A percentile compares a stretch with the other conserved stretches of the same genome.
phyloP scores from a whole-genome alignment of 2,888 invertebrate genomes.

The Hypercompe scribonia region DNA sequence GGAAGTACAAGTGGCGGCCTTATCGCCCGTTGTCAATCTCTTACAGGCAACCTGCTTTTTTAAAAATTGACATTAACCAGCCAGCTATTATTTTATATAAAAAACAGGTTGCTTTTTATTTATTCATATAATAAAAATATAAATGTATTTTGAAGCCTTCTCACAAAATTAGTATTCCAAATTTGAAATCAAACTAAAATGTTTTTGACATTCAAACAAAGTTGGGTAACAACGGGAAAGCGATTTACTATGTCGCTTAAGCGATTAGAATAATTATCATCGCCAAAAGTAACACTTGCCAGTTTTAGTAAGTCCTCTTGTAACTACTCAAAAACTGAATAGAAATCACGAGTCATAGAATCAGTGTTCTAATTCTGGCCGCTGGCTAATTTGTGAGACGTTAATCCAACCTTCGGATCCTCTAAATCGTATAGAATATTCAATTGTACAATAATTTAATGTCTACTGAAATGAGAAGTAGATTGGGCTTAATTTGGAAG shows the following conservation, averaged over 20 bases:
- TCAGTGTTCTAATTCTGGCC: slow-evolving; percentile 19
- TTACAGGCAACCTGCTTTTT: too few species aligned
- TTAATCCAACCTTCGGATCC: slow-evolving; percentile 21
- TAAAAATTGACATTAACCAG: too few species aligned
- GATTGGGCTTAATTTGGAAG: slow-evolving; percentile 21
- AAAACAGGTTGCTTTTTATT: too few species aligned
- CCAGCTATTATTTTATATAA: too few species aligned
- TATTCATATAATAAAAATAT: background rate
- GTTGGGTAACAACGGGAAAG: background rate
- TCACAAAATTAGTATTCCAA: background rate
- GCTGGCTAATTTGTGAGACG: slow-evolving; percentile 33
- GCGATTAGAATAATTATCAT: slow-evolving; percentile 14
- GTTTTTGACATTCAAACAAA: slow-evolving; percentile 6
- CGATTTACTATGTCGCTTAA: slow-evolving; percentile 7
- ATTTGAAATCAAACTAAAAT: slow-evolving; percentile 1
- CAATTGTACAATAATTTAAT: slow-evolving; percentile 26
- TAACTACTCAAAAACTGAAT: slow-evolving; percentile 11
- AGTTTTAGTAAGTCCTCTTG: background rate
- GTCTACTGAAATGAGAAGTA: slow-evolving; percentile 20
- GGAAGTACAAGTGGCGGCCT: too few species aligned
- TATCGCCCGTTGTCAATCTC: too few species aligned
- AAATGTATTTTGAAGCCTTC: background rate
- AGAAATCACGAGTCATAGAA: slow-evolving; percentile 16
- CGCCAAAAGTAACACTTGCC: slow-evolving; percentile 2
- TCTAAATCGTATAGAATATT: slow-evolving; percentile 25